Percentiles rank a stretch among this genome's conserved stretches.
phyloP scores from a whole-genome alignment of 2,797 vertebrate species.

The Acipenser ruthenus region DNA sequence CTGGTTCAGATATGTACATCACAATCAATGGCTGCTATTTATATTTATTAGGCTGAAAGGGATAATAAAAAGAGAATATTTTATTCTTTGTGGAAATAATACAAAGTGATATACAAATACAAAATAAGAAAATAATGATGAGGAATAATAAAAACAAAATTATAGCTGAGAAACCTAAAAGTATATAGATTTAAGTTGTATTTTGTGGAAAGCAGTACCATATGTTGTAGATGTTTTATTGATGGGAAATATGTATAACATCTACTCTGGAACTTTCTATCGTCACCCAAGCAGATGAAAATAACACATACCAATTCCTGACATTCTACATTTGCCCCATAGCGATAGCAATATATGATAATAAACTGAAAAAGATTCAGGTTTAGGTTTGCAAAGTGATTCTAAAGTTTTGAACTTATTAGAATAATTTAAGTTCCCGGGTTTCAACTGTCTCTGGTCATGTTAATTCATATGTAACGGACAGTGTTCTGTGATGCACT shows the following conservation, averaged over 20 bases:
- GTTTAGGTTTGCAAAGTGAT: background rate
- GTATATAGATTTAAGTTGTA: too few relatives aligned
- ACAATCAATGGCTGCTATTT: too few relatives aligned
- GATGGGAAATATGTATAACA: constrained; percentile 10
- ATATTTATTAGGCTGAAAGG: too few relatives aligned
- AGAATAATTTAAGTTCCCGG: constrained; percentile 13
- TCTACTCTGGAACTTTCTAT: constrained; percentile 5
- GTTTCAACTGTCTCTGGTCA: background rate
- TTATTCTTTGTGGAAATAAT: too few relatives aligned
- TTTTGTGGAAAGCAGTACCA: constrained; percentile 5
- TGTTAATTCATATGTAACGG: too few relatives aligned
- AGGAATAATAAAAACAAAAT: too few relatives aligned
- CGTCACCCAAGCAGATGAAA: constrained; percentile 10
- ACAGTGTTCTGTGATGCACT: too few relatives aligned
- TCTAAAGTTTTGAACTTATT: constrained; percentile 3
- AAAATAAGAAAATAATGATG: too few relatives aligned
- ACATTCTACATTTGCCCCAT: background rate
- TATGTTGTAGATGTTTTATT: constrained; percentile 14
- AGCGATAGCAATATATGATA: constrained; percentile 8
- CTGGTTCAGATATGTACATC: too few relatives aligned
- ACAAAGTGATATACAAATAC: too few relatives aligned
- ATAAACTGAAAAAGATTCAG: constrained; percentile 1
- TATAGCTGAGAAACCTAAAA: too few relatives aligned
- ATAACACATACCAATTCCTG: constrained; percentile 2
- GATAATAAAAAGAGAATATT: too few relatives aligned